Base-by-base conservation (phyloP, 2,888 invertebrate species). In the Agrilus mali region DNA sequence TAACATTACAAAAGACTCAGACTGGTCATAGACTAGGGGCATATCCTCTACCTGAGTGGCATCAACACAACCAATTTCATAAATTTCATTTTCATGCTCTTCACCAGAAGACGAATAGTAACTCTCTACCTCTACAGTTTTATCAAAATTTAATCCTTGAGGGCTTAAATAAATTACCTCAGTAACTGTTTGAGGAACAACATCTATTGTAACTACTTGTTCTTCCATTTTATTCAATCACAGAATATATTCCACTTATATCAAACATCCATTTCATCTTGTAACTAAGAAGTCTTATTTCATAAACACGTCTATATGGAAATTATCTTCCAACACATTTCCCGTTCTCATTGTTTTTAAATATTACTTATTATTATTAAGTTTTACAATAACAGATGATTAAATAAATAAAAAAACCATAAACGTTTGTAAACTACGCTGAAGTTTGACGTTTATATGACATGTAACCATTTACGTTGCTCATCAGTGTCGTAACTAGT, bases 121-220 rank as follows among this genome's bases (percentile, higher is more conserved):
- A 17, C 34, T 38, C n/a, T 35, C 33, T 20, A 42, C 45, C 6
- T n/a, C 22, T 16, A 17, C 38, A 12, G 38, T 16, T 20, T 38
- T 16, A 6, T 41, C 38, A 10, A 27, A 27, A 10, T 27, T 27
- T 27, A 27, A 27, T 27, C 27, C 27, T 4, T 37, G 10, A 10
- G 34, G 49, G 10, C 43, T 44, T 33, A 55, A 48, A 33, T 55
- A 55, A 34, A 54, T 50, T 15, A 55, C 52, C 48, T 54, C 54
- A 12, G 50, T 50, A 17, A 55, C 55, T 17, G 55, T 54, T 43
- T 55, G 53, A 32, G 55, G 55, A 15, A 54, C 39, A 14, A 55
- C 55, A 39, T 55, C 55, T 12, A 55, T 54, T 15, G 54, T 55
- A 12, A 55, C 55, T 45, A 50, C 53, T 43, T 53, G 53, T 8